Evolutionary conservation across 2,113 vertebrate genomes (phyloP).

Genomic region (Plotosus lineatus): DNA sequence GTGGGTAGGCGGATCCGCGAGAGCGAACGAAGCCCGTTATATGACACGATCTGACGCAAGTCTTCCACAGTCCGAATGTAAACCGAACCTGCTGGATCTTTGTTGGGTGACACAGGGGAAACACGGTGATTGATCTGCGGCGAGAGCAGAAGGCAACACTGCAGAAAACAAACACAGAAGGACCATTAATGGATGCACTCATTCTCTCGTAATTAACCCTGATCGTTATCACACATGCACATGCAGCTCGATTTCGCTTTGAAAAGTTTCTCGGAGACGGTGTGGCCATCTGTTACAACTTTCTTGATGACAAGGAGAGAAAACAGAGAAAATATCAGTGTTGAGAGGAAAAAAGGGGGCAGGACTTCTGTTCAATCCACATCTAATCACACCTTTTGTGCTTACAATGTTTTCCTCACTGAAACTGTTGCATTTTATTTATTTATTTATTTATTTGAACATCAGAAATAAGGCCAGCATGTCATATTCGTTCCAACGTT

Average conservation of each 20-base stretch:
- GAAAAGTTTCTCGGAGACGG: not conserved
- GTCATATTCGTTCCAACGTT: too few species aligned
- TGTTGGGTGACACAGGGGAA: not conserved
- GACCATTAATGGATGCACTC: not conserved
- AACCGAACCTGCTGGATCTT: not conserved
- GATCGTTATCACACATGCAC: not conserved
- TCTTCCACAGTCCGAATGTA: not conserved
- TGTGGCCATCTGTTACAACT: not conserved
- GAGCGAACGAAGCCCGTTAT: not conserved
- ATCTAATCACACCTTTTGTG: too few species aligned
- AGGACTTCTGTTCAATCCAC: too few species aligned
- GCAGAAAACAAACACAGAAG: not conserved
- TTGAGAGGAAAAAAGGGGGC: not conserved
- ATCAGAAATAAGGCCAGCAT: too few species aligned
- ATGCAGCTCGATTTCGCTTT: not conserved
- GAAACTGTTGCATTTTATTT: too few species aligned
- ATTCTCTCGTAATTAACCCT: not conserved
- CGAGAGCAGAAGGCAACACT: not conserved
- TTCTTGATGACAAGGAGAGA: not conserved
- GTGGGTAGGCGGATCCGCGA: slow-evolving; percentile 1
- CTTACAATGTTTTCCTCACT: too few species aligned
- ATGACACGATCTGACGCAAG: slow-evolving; percentile 11
- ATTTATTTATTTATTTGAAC: too few species aligned
- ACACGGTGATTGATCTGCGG: not conserved
- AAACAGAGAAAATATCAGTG: not conserved